Conservation (phyloP, 2,113 vertebrate genomes). For the Spizaetus ornatus region DNA sequence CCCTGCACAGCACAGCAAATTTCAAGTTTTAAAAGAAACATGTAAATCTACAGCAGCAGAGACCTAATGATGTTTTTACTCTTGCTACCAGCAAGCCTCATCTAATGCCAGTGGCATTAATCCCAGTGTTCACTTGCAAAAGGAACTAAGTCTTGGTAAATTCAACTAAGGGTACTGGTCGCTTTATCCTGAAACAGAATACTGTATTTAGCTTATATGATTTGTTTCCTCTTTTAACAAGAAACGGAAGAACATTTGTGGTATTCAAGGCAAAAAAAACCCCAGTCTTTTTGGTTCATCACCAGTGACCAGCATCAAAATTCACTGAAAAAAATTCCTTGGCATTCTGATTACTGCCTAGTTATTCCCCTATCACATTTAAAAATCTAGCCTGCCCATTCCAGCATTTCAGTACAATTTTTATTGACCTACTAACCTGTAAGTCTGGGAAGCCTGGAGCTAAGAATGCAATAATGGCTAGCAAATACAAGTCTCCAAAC, state of each 20-base stretch:
- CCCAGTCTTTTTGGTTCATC: not conserved
- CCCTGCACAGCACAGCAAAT: not conserved
- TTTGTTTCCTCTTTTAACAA: not conserved
- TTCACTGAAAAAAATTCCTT: not conserved
- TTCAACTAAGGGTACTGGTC: not conserved
- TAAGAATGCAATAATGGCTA: constrained; percentile 62
- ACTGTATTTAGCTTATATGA: not conserved
- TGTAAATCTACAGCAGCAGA: not conserved
- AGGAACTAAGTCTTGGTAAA: not conserved
- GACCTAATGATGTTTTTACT: not conserved
- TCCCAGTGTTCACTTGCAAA: not conserved
- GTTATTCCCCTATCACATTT: constrained; percentile 8
- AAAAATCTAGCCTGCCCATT: constrained; percentile 16
- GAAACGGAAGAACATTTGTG: not conserved
- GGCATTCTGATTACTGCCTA: not conserved
- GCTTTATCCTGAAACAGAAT: not conserved
- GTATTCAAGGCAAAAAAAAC: not conserved
- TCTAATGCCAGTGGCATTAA: not conserved
- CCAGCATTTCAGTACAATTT: constrained; percentile 76
- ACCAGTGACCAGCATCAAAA: not conserved
- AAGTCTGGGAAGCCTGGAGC: constrained; percentile 55
- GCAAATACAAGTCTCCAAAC: constrained; percentile 58
- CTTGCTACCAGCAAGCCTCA: not conserved
- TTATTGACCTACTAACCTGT: constrained; percentile 75
- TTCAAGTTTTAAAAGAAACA: not conserved